Evolutionary conservation across 2,888 invertebrate species (phyloP), one percentile per base, ranked within the genome.

Genomic region (Morpho helenor): DNA sequence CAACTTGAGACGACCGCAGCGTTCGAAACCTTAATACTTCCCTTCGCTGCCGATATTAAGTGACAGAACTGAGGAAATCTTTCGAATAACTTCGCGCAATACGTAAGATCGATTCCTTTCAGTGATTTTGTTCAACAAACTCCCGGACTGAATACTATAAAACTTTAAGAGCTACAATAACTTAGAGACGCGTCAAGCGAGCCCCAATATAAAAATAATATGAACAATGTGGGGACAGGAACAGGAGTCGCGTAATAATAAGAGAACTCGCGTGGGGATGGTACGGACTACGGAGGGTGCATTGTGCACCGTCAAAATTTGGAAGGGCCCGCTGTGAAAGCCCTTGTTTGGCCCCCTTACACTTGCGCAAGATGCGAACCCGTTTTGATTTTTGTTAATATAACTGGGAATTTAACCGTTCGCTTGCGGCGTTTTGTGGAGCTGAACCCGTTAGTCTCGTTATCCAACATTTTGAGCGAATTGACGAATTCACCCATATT

Each of bases 21-120:
- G 86, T 78, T 84, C 87, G 89, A 90, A 89, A 89, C 90, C 90
- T 88, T 88, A 90, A 84, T 89, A 89, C 89, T 88, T 88, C 89
- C 89, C 88, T 89, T 87, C 86, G 82, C 77, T 87, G 83, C 84
- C 84, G 84, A 90, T 89, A 89, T 90, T 84, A 81, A 80, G 87
- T 90, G 87, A 88, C 90, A 88, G 80, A 84, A 80, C 74, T 77
- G 76, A 75, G 76, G 72, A 77, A 76, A 76, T 75, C 77, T 77
- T 81, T 81, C 80, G 72, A 76, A 74, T 79, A 76, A 74, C 77
- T 76, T 70, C 71, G 68, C 74, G 77, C 70, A 70, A 78, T 78
- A 81, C 79, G 79, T 83, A 84, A 77, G 75, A 72, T 65, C 52
- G 47, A 40, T 49, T 56, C 48, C 49, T 59, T 47, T 56, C 56